Evolutionary conservation across 2,888 invertebrate species (phyloP).

Genomic region (Dyspetes luteomarginatus): DNA sequence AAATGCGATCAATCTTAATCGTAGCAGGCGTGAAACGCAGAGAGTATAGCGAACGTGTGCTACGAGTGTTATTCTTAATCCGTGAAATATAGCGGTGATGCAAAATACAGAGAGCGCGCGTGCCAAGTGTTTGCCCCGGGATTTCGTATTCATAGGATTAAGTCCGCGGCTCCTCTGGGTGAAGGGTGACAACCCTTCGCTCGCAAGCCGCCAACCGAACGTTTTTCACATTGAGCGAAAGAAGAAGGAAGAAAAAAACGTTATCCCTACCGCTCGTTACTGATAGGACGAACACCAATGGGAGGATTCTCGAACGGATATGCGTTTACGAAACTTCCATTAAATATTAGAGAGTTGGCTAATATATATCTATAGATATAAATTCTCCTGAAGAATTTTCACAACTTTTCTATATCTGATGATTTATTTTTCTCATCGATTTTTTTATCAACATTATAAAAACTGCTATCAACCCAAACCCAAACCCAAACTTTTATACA

Average conservation of each 20-base stretch:
- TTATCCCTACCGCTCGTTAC: slow-evolving; percentile 7
- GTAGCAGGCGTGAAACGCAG: slow-evolving; percentile 73
- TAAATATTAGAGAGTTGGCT: background rate
- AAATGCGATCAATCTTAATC: slow-evolving; percentile 62
- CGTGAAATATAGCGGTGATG: slow-evolving; percentile 82
- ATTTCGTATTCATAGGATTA: slow-evolving; percentile 83
- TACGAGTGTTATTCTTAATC: slow-evolving; percentile 74
- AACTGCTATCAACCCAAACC: too few species aligned
- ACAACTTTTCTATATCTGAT: too few species aligned
- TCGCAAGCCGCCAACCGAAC: slow-evolving; percentile 54
- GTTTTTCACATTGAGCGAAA: slow-evolving; percentile 48
- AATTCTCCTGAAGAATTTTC: too few species aligned
- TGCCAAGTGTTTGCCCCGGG: slow-evolving; percentile 81
- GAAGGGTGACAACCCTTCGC: slow-evolving; percentile 69
- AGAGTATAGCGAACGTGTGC: slow-evolving; percentile 73
- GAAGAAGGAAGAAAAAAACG: slow-evolving; percentile 21
- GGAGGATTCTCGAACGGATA: slow-evolving; percentile 11
- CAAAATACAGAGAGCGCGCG: slow-evolving; percentile 77
- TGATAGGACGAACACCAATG: slow-evolving; percentile 31
- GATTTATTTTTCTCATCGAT: too few species aligned
- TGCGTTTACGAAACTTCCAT: background rate
- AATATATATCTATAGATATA: too few species aligned
- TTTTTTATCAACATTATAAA: too few species aligned
- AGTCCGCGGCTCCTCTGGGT: slow-evolving; percentile 34
- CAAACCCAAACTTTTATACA: too few species aligned